Evolutionary conservation across 1,140 invertebrate genomes (phyloP).

Genomic region (Oreohelix idahoensis): DNA sequence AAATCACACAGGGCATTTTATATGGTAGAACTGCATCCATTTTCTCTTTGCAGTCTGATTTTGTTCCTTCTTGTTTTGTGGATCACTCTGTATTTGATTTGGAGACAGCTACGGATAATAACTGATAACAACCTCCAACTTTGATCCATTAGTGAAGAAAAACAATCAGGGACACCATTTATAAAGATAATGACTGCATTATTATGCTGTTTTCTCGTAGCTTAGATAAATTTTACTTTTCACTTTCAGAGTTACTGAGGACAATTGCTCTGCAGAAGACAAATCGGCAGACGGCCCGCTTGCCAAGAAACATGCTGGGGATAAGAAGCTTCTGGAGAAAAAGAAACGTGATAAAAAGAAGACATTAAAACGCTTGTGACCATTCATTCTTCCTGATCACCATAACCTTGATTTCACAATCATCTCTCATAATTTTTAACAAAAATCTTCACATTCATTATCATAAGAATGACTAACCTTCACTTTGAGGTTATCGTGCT

Average conservation of each 20-base stretch:
- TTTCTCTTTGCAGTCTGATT: too few species aligned
- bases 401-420: neutral
- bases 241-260: slow-evolving; percentile 44
- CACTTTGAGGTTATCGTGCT: neutral
- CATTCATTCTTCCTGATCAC: slow-evolving; percentile 6
- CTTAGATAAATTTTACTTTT: neutral
- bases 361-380: slow-evolving; percentile 90
- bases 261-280: slow-evolving; percentile 46
- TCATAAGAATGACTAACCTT: neutral
- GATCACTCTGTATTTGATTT: neutral
- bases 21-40: too few species aligned
- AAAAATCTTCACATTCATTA: neutral
- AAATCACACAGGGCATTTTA: too few species aligned
- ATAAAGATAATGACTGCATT: neutral
- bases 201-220: too few species aligned
- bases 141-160: neutral
- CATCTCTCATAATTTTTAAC: neutral
- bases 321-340: slow-evolving; percentile 83
- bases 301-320: slow-evolving; percentile 87
- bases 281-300: slow-evolving; percentile 77
- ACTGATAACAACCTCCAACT: too few species aligned
- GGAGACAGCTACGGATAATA: neutral
- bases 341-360: slow-evolving; percentile 87
- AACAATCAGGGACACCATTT: too few species aligned
- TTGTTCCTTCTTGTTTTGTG: neutral